Evolutionary conservation across 2,797 vertebrate genomes (phyloP), one percentile per base, ranked within the genome.

Genomic region (Periophthalmus magnuspinnatus): DNA sequence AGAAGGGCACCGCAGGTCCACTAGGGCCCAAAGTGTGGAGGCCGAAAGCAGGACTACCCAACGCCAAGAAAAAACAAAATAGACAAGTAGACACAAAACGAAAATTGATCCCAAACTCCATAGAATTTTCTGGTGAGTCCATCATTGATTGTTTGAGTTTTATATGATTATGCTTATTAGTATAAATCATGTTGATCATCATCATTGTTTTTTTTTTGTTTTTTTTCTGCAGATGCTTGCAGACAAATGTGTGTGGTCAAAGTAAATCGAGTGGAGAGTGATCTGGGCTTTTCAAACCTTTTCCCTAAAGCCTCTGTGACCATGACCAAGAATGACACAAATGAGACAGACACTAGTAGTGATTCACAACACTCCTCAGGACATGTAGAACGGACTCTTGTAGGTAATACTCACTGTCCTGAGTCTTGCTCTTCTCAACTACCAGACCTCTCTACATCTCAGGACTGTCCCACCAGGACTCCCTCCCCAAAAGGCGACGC

Each of bases 221-320:
- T 54, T 34, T 70, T 72, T 66, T 68, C 24, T 77, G 67, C 89
- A 90, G 92, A 90, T 86, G 78, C 91, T 58, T 93, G 92, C 81
- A 86, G 89, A 70, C 93, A 94, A 85, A 91, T 93, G 87, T 94
- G 93, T 82, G 91, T 94, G 33, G 93, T 94, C 59, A 95, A 93
- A 73, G 92, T 94, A 57, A 94, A 92, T 72, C 85, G 93, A 19
- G 90, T 93, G 1, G 88, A 93, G 80, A 88, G 89, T 64, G 83
- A 91, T 72, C 70, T 92, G 76, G 80, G 67, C 32, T 71, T 86
- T 69, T 80, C 89, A 34, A 84, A 38, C 28, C 82, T 68, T 62
- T 82, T 85, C 16, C 32, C 75, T 47, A 66, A 36, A 45, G 75
- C 76, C 60, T 38, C 71, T 13, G 13, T 56, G 56, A 66, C 76